Conservation (phyloP, 2,113 vertebrate genomes). For the Syrrhaptes paradoxus region DNA sequence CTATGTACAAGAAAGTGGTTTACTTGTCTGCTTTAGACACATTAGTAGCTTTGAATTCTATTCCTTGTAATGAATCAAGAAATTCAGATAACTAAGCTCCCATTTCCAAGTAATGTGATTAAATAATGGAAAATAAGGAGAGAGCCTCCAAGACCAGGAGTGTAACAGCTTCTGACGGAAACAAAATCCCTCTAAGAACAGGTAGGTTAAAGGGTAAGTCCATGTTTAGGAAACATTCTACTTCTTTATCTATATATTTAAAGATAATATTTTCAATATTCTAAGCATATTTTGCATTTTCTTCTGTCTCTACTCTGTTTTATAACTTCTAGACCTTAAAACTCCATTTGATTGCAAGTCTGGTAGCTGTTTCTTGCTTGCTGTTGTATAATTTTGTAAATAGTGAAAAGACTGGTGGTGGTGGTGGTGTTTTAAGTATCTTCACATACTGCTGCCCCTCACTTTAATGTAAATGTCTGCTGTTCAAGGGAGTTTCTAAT, state of each 20-base stretch:
- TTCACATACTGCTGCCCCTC: neutral
- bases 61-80: neutral
- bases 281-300: neutral
- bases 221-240: neutral
- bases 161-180: neutral
- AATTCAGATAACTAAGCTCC: neutral
- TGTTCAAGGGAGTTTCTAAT: neutral
- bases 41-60: neutral
- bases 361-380: neutral
- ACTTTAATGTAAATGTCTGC: neutral
- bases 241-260: neutral
- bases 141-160: neutral
- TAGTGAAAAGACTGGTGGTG: neutral
- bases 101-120: neutral
- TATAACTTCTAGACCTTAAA: neutral
- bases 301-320: neutral
- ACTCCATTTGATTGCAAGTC: neutral
- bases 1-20: neutral
- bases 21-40: neutral
- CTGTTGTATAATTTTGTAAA: neutral
- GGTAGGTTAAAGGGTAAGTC: neutral
- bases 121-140: neutral
- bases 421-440: neutral
- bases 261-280: neutral
- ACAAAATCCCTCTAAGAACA: neutral